Conservation (phyloP, 2,888 invertebrate species). For the Onthophagus sagittarius region DNA sequence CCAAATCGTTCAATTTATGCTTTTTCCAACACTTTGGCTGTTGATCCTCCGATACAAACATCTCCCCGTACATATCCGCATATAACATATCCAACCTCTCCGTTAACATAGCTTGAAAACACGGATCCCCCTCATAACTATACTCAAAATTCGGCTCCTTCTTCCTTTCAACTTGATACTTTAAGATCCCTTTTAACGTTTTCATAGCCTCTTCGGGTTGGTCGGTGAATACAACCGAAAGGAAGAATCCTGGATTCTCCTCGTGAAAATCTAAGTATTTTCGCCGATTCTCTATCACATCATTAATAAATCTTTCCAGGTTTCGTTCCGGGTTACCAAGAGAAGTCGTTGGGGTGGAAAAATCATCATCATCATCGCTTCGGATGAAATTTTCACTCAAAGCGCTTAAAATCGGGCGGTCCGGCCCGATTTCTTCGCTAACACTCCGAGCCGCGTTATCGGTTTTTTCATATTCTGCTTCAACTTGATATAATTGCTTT, state of each 20-base stretch:
- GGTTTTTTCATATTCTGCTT: too few relatives aligned
- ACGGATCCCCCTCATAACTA: conserved; percentile 22
- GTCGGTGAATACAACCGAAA: conserved; percentile 34
- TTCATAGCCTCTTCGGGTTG: conserved; percentile 27
- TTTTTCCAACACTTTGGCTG: conserved; percentile 5
- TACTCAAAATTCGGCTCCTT: conserved; percentile 11
- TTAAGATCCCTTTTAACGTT: conserved; percentile 30
- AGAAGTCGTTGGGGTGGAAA: background rate
- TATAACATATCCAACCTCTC: conserved; percentile 25
- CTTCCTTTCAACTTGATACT: conserved; percentile 21
- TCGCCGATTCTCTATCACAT: conserved; percentile 4
- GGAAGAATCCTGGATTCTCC: conserved; percentile 43
- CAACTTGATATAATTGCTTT: too few relatives aligned
- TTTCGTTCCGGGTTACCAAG: conserved; percentile 8
- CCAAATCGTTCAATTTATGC: background rate
- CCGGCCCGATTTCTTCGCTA: conserved; percentile 16
- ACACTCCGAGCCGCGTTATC: conserved; percentile 16
- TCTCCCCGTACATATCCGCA: conserved; percentile 23
- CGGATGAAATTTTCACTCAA: conserved; percentile 12
- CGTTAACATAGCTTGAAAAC: conserved; percentile 26
- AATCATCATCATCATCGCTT: background rate
- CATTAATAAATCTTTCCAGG: conserved; percentile 12
- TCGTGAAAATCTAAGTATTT: conserved; percentile 37
- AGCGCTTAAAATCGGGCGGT: conserved; percentile 14
- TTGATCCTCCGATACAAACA: conserved; percentile 10